Evolutionary conservation across 2,797 vertebrate genomes (phyloP).

Genomic region (Tarsius wallacei): DNA sequence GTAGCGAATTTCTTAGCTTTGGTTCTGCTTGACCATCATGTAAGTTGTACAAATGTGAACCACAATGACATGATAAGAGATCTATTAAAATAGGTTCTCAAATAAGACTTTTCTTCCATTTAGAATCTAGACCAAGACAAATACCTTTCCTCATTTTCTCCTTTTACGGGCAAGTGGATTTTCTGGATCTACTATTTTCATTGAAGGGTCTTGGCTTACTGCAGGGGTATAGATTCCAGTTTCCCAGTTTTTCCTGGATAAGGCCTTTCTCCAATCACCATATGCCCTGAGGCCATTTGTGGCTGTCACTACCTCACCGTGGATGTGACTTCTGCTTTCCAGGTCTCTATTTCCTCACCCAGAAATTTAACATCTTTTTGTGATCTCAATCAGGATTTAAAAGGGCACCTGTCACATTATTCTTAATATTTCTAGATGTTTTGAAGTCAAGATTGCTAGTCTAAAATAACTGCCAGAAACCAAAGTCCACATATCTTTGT

Average conservation of each 20-base stretch:
- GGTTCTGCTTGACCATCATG: not conserved
- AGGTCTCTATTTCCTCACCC: not conserved
- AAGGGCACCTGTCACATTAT: not conserved
- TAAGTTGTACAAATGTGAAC: not conserved
- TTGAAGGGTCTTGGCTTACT: not conserved
- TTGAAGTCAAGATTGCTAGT: not conserved
- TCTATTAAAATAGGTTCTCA: slow-evolving; percentile 6
- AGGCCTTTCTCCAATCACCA: no score
- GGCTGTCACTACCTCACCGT: not conserved
- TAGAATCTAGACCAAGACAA: not conserved
- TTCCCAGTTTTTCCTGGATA: not conserved
- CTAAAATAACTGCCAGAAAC: not conserved
- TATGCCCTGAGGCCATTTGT: not conserved
- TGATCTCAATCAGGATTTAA: not conserved
- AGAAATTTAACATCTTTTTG: not conserved
- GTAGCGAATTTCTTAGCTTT: slow-evolving; percentile 35
- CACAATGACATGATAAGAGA: not conserved
- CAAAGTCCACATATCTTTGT: not conserved
- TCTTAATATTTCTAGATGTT: slow-evolving; percentile 8
- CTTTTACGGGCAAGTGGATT: not conserved
- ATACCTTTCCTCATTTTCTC: not conserved
- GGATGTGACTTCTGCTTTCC: not conserved
- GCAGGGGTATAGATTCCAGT: not conserved
- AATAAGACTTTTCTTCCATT: not conserved
- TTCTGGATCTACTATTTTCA: not conserved